Evolutionary conservation across 1,140 invertebrate genomes (phyloP), one percentile per base, ranked within the genome.

Genomic region (Drosophila quadrilineata): DNA sequence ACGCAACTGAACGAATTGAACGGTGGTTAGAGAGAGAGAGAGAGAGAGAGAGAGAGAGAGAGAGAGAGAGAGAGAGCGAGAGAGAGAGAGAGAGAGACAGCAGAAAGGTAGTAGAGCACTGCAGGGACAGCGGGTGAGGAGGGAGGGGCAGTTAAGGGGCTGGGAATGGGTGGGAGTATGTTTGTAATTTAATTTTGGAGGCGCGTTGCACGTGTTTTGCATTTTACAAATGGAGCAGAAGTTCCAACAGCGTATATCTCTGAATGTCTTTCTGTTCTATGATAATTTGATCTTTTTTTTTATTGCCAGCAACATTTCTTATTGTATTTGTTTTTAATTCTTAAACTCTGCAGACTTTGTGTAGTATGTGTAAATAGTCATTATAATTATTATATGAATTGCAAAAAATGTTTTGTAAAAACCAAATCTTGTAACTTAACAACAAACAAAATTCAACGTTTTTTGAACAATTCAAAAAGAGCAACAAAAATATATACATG

Each of bases 341-440:
- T n/a, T n/a, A n/a, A n/a, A n/a, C n/a, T n/a, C n/a, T n/a, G n/a
- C n/a, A n/a, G n/a, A n/a, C n/a, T n/a, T n/a, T n/a, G n/a, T n/a
- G n/a, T n/a, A n/a, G 33, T 17, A 38, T 45, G 50, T 77, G 77
- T 82, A 84, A 82, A 82, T 82, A 82, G 77, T 82, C 77, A 84
- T 63, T 84, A 84, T 84, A 84, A 73, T 76, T 84, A 76, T 71
- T 77, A 77, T 69, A n/a, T n/a, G n/a, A n/a, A n/a, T n/a, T n/a
- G n/a, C n/a, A n/a, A n/a, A n/a, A 40, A 22, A 57, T 36, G 8
- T 33, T 50, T 9, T 64, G 67, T 52, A 31, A 41, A 8, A 26
- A 38, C 45, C 31, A 19, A 21, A 17, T 40, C 53, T 26, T 40
- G n/a, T n/a, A n/a, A n/a, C 50, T 54, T 28, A 22, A 22, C 19